Base-by-base conservation (phyloP, 2,113 vertebrate species). In the Mirounga angustirostris region DNA sequence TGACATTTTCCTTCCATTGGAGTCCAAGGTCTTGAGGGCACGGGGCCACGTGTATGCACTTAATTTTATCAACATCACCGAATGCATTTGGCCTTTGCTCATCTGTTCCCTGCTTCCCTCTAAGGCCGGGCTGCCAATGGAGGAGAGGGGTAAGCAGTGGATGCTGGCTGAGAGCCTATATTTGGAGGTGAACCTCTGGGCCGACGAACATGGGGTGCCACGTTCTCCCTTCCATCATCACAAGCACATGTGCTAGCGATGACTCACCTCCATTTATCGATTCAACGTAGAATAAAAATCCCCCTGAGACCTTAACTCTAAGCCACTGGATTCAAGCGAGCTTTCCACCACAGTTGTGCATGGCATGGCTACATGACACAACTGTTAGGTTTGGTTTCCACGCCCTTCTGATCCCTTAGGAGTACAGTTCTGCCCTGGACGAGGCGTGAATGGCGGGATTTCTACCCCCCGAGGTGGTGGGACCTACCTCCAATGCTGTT, bases 321-420 rank as follows among this genome's bases (percentile, higher is more conserved):
- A 79, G 13, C n/a, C 50, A 11, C 36, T 7, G 56, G 30, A 21
- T 69, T 58, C 36, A 7, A 11, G 43, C 0, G 18, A n/a, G 19
- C 26, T 24, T 90, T 63, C 1, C 4, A 14, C 8, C 28, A n/a
- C n/a, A n/a, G 7, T 5, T 30, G 2, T 2, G 28, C 36, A 21
- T 4, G 24, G 46, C 46, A 11, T 0, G 13, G 33, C 1, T 9
- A 8, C 0, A 0, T 19, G 10, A 0, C 9, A 5, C 1, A 13
- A 2, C 4, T 6, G 19, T 2, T 5, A 9, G 5, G 30, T 59
- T 14, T 36, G 7, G 2, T 40, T 54, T 73, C 3, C 6, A 2
- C 4, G 0, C 4, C 0, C 1, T 7, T 24, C 9, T 14, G 52
- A 9, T 5, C 10, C 1, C 0, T 4, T 9, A 4, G 0, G 26